These are phyloP conservation scores for Nettapus auritus DNA, from an alignment of 2,113 vertebrate genomes.

Conservation along the genomic window DNA sequence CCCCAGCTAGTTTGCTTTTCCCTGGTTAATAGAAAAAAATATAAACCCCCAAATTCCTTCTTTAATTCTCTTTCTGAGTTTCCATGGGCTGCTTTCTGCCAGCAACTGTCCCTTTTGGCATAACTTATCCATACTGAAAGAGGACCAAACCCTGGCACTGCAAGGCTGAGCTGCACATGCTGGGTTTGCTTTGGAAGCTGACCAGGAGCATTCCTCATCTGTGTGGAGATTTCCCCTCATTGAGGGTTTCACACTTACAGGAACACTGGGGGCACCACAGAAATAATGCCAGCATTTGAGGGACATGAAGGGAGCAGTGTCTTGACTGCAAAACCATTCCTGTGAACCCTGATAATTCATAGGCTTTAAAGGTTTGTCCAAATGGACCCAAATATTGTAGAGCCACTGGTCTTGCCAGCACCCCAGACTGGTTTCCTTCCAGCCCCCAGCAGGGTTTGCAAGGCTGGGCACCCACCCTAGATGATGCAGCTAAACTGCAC, in stretches of 20 bases:
- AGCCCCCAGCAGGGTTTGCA: background rate
- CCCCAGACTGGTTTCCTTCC: background rate
- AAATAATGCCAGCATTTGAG: background rate
- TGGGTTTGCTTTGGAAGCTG: background rate
- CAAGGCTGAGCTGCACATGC: background rate
- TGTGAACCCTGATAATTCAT: rapidly evolving
- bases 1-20: background rate
- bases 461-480: background rate
- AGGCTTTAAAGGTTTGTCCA: background rate
- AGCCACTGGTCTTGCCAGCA: background rate
- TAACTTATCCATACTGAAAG: background rate
- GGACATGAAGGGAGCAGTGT: background rate
- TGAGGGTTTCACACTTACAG: background rate
- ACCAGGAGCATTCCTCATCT: background rate
- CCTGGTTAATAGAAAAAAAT: background rate
- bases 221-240: background rate
- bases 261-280: background rate
- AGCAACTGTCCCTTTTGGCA: background rate
- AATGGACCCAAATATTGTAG: background rate
- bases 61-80: background rate
- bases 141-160: background rate
- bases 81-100: background rate
- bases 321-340: background rate
- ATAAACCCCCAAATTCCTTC: background rate
- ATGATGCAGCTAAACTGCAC: background rate